Base-by-base conservation (phyloP, 2,113 vertebrate genomes). In the Athene noctua region DNA sequence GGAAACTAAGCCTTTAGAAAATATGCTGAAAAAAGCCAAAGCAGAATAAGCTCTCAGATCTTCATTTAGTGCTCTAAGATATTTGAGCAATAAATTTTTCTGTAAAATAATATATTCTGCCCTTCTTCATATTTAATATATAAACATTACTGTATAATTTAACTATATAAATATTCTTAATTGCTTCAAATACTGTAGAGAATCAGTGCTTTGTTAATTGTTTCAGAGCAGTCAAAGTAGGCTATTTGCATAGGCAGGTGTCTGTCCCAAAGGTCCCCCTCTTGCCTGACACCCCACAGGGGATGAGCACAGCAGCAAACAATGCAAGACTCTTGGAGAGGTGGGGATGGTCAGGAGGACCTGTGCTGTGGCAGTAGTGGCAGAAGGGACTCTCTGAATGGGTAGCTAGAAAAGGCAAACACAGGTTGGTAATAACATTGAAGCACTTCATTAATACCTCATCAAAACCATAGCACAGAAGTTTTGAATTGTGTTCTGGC, bases 1-100 rank as follows among this genome's bases (percentile, higher is more conserved):
- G 49, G 58, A 85, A 95, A 85, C 9, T 25, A 85, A 87, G 79
- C 52, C 58, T 85, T 95, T 66, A 85, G 54, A 94, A 97, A 94
- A 80, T 8, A 13, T 70, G 29, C 19, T 72, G 23, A 26, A 51
- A 55, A 25, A 54, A 73, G 63, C 18, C 32, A 54, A 38, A 84
- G 29, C 13, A 66, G 32, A 77, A 92, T 79, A 75, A 89, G 8
- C 52, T n/a, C 57, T 81, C 61, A 91, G 57, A 84, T 74, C 52
- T 84, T 68, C 38, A 55, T 57, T 63, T 90, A 81, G 57, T 68
- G 57, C 23, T 77, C 42, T 42, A 57, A 92, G 32, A 89, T 65
- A 91, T 68, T 66, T 92, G 20, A 77, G 29, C 29, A 87, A 59
- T 52, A 72, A 17, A 36, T 86, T 75, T 85, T 5, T 79, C 62